Evolutionary conservation across 23 tunicate genomes (phyloP).

Genomic region (Styela plicata): DNA sequence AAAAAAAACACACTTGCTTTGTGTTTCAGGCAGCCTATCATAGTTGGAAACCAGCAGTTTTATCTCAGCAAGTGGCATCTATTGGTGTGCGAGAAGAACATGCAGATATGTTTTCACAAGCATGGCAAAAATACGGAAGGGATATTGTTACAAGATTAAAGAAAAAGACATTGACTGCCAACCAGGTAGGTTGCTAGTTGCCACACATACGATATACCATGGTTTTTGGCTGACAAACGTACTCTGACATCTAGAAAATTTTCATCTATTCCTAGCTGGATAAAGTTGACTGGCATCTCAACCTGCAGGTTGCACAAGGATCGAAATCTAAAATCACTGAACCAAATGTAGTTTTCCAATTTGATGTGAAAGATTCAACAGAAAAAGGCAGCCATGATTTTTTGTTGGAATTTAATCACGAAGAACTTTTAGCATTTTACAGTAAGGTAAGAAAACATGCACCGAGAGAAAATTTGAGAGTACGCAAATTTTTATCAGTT

Average conservation of each 20-base stretch:
- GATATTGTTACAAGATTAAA: conserved; percentile 40
- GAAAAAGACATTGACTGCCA: conserved; percentile 62
- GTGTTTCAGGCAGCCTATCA: neutral
- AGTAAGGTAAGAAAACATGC: conserved; percentile 45
- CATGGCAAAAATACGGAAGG: conserved; percentile 57
- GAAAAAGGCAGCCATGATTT: conserved; percentile 22
- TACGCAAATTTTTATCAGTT: neutral
- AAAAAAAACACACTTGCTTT: too few species aligned
- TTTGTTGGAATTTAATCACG: conserved; percentile 59
- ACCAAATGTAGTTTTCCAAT: conserved; percentile 72
- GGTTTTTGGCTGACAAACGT: neutral
- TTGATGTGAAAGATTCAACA: conserved; percentile 22
- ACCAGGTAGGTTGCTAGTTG: conserved; percentile 36
- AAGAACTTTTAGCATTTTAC: conserved; percentile 60
- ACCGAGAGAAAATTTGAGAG: too few species aligned
- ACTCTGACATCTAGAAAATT: too few species aligned
- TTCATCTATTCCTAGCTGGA: conserved; percentile 39
- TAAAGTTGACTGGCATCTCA: conserved; percentile 75
- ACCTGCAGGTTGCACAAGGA: conserved; percentile 71
- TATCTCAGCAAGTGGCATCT: neutral
- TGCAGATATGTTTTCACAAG: conserved; percentile 34
- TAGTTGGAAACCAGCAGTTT: neutral
- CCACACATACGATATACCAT: neutral
- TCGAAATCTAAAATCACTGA: conserved; percentile 53
- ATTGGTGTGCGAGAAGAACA: conserved; percentile 20